Base-by-base conservation (phyloP, 2,113 vertebrate genomes). In the Aegotheles bennettii region DNA sequence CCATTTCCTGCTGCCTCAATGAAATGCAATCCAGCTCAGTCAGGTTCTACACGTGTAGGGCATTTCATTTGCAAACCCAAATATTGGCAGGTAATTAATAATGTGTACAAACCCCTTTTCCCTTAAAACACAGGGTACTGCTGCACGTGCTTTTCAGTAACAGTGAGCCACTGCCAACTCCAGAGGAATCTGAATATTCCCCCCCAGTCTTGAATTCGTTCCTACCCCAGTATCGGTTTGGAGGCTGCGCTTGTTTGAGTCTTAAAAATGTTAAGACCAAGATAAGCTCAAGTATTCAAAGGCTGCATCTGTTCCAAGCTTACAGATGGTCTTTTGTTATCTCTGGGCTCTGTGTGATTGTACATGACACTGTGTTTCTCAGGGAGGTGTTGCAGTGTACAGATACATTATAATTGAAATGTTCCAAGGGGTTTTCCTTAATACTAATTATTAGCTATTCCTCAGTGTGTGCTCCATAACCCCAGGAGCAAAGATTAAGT, bases 301-400 rank as follows among this genome's bases (percentile, higher is more conserved):
- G 83, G 85, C 87, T 96, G 78, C 92, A 97, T 96, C 97, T 97
- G 95, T 95, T 97, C 59, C 87, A 84, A 90, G 92, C 83, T 95
- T 96, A 92, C 94, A 97, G 94, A 97, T 97, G 96, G 94, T 95
- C 95, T 98, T 97, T 97, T 98, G 83, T 94, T 97, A 86, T 97
- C 70, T 96, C 65, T 15, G 56, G 83, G 38, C 54, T 56, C 85
- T 96, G 90, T 96, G 91, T 96, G 98, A 97, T 97, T 97, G 92
- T 19, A 28, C 71, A 85, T 94, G 94, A 95, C 88, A 93, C 61
- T 92, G 54, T 87, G 94, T 80, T 98, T 96, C 96, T 94, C 88
- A 89, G 91, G 78, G 87, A 96, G 81, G 81, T 96, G 78, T 90
- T 96, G 93, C 88, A 95, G 74, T 57, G 59, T 87, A 89, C 83